Base-by-base conservation (phyloP, 1,140 invertebrate genomes). In the Drosophila repletoides region DNA sequence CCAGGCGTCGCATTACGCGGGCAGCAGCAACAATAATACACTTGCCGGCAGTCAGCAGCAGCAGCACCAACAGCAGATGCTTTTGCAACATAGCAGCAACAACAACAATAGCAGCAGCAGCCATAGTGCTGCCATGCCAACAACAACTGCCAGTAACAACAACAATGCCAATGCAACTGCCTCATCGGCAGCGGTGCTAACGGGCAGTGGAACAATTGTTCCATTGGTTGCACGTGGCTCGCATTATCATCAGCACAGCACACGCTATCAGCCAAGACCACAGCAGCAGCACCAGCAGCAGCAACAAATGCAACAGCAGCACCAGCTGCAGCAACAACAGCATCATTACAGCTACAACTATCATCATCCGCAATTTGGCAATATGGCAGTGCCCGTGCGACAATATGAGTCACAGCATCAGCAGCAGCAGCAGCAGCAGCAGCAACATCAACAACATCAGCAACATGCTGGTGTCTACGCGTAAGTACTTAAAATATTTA, bases 361-460 rank as follows among this genome's bases (percentile, higher is more conserved):
- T 61, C 81, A 83, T 69, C 77, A 87, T 76, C 81, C 81, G 15
- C 81, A 87, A 24, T 87, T 87, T 43, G 81, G 81, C 26, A 87
- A 87, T 45, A 87, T 87, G 81, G 72, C 76, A 12, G 77, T 87
- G 36, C 60, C 77, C 2, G 72, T 87, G n/a, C 45, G 81, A 5
- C 77, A 81, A 40, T 61, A 72, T 29, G 71, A 72, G 31, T 10
- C 58, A 38, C 76, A 72, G 7, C 74, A 65, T 3, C 72, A 63
- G 7, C 61, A 71, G 0, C 59, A 55, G 6, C 76, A 71, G 12
- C 76, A 80, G 3, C 76, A 79, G 2, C 73, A 67, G 3, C 52
- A 76, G 2, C 59, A 67, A 26, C 74, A 64, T 12, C 61, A 56
- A 12, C 73, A 48, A 7, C 68, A 68, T 14, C 72, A 52, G 26